Evolutionary conservation across 2,113 vertebrate species (phyloP), one percentile per base, ranked within the genome.

Genomic region (Tichodroma muraria): DNA sequence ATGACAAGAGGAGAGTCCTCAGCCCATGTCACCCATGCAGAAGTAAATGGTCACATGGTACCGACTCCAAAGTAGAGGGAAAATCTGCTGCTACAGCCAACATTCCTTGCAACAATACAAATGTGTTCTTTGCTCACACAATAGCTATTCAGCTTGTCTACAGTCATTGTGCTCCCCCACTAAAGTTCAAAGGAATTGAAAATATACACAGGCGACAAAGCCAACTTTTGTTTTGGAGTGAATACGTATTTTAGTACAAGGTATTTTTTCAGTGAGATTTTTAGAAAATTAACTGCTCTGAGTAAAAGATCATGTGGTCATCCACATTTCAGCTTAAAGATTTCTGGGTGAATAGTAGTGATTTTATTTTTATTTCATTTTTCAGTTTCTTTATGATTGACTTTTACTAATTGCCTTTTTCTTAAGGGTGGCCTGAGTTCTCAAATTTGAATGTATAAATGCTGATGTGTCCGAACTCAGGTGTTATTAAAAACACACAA

Each of bases 71-170:
- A 89, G 57, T 2, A 63, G 78, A 89, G 52, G 63, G 82, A 85
- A 82, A 90, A 82, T 75, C 73, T 94, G 89, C 75, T 91, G 75
- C 57, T 84, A 6, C 50, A 89, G 94, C 94, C 93, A 95, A 66
- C 91, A 92, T 94, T 97, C 96, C 81, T 94, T 92, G 81, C 71
- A 88, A 77, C 86, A 93, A 79, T 91, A 85, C 79, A 85, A 94
- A 88, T 85, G 85, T 70, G 93, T 93, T 96, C 93, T 91, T 93
- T 94, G 78, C 91, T 95, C 59, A 53, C 91, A 89, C 91, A 95
- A 93, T 89, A 85, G 84, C 91, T 85, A 45, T 96, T 95, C 89
- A 94, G 85, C 95, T 95, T 95, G 94, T 63, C 54, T 83, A 15
- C 87, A 89, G 91, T 72, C 78, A 44, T 50, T 94, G 71, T 95